phyloP scores from a whole-genome alignment of 2,888 invertebrate species.

The Eilema caniola region DNA sequence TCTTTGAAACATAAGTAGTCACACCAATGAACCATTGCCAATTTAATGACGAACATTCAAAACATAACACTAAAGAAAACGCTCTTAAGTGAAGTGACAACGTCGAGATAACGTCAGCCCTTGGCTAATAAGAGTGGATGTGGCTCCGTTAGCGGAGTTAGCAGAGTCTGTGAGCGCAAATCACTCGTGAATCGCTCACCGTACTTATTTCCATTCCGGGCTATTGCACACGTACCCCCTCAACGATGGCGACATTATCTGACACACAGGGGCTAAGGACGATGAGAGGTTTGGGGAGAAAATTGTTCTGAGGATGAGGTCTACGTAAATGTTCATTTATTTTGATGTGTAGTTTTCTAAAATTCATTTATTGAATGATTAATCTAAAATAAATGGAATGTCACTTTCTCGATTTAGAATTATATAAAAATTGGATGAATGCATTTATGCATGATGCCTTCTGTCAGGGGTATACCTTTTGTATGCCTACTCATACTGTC shows the following conservation, averaged over 20 bases:
- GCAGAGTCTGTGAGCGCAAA: slow-evolving; percentile 50
- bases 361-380: no score
- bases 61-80: not conserved
- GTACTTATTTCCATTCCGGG: slow-evolving; percentile 63
- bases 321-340: not conserved
- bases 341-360: no score
- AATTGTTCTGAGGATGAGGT: not conserved
- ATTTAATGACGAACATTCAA: not conserved
- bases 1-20: not conserved
- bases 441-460: no score
- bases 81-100: slow-evolving; percentile 7
- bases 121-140: slow-evolving; percentile 41
- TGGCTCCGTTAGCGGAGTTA: slow-evolving; percentile 40
- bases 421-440: no score
- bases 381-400: no score
- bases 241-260: slow-evolving; percentile 43
- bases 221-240: slow-evolving; percentile 60
- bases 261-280: slow-evolving; percentile 39
- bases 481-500: no score
- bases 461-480: no score
- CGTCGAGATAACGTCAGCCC: slow-evolving; percentile 35
- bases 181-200: slow-evolving; percentile 64
- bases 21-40: not conserved
- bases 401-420: no score
- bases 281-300: not conserved